phyloP scores from a whole-genome alignment of 2,113 vertebrate species.

The Eurypyga helias region DNA sequence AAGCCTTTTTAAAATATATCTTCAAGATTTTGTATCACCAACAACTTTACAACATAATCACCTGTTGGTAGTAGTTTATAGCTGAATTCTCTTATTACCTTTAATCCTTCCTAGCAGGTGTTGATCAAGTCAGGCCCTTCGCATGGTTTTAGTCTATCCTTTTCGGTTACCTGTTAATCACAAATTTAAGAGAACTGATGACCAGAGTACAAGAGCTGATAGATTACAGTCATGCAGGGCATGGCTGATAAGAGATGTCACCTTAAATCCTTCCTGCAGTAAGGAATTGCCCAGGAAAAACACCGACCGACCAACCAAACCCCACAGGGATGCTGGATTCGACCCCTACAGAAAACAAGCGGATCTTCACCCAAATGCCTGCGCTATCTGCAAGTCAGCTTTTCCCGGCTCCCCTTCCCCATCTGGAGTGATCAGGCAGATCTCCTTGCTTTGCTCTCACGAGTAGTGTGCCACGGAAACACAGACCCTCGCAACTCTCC shows the following conservation, averaged over 20 bases:
- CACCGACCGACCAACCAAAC: background rate
- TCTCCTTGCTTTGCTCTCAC: background rate
- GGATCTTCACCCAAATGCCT: background rate
- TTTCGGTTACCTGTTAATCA: background rate
- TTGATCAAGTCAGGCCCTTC: background rate
- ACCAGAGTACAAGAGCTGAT: background rate
- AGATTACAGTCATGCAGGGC: background rate
- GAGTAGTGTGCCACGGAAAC: accelerated
- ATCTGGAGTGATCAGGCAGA: no score
- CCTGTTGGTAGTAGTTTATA: background rate
- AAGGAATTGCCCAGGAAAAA: background rate
- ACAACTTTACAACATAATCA: background rate
- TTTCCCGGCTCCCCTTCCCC: background rate
- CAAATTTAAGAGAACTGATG: background rate
- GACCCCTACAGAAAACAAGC: accelerated
- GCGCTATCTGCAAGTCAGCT: background rate
- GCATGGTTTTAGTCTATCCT: background rate
- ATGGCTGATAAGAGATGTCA: background rate
- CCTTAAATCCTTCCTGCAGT: background rate
- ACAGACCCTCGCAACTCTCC: background rate
- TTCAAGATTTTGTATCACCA: background rate
- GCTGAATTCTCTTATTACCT: background rate
- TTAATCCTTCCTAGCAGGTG: background rate
- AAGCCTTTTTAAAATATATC: background rate
- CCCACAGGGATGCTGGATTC: background rate